Conservation (phyloP, 2,888 invertebrate species). For the Bhutanitis thaidina region DNA sequence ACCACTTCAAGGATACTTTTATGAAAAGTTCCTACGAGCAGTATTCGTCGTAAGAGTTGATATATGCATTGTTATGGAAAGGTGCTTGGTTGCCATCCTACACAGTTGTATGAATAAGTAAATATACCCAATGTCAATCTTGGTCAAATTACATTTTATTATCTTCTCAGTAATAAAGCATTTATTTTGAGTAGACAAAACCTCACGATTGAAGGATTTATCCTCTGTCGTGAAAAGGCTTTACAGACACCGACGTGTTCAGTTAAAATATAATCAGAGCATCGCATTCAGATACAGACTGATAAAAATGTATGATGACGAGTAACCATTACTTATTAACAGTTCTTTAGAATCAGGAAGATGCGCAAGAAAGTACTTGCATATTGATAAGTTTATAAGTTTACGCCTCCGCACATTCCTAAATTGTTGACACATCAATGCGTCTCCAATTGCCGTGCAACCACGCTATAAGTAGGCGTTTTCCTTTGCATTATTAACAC, state of each 20-base stretch:
- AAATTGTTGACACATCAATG: slow-evolving; percentile 44
- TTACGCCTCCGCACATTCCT: slow-evolving; percentile 54
- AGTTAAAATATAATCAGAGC: no score
- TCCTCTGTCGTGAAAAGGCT: no score
- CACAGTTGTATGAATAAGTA: background rate
- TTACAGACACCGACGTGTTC: no score
- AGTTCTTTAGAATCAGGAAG: no score
- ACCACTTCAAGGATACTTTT: slow-evolving; percentile 57
- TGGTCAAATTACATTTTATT: background rate
- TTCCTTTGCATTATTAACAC: slow-evolving; percentile 30
- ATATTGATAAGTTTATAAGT: background rate
- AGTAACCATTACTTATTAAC: no score
- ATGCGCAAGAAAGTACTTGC: no score
- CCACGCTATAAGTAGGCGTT: slow-evolving; percentile 22
- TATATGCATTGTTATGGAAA: slow-evolving; percentile 35
- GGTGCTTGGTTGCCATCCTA: slow-evolving; percentile 1
- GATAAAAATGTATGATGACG: no score
- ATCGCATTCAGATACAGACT: no score
- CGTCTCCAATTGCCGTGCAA: slow-evolving; percentile 28
- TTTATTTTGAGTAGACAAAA: no score
- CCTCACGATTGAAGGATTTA: no score
- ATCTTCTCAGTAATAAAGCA: no score
- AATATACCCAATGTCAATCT: background rate
- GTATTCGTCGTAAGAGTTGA: slow-evolving; percentile 51
- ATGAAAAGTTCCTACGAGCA: slow-evolving; percentile 58